These are phyloP conservation scores for Campoplex nolae DNA, from an alignment of 2,888 invertebrate species.

Conservation along the genomic window DNA sequence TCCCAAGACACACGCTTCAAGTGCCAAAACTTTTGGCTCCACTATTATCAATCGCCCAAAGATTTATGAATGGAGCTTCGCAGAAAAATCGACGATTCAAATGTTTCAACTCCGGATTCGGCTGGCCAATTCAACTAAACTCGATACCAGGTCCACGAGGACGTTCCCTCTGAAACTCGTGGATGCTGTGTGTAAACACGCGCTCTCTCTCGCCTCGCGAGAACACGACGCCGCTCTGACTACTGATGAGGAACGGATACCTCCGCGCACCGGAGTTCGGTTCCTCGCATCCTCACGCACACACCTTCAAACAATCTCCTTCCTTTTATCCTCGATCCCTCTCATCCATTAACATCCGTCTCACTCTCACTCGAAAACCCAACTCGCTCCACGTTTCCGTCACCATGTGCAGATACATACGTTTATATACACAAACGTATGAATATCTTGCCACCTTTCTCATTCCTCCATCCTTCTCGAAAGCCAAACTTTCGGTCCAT, in stretches of 20 bases:
- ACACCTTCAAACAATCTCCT: conserved; percentile 22
- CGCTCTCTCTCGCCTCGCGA: conserved; percentile 68
- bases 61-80: too few species aligned
- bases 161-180: conserved; percentile 20
- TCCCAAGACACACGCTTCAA: too few species aligned
- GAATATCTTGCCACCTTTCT: conserved; percentile 2
- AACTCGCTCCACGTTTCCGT: background rate
- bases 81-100: too few species aligned
- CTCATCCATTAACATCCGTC: background rate
- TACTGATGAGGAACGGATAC: conserved; percentile 83
- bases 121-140: too few species aligned
- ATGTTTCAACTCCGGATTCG: too few species aligned
- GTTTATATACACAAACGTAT: background rate
- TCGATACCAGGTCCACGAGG: background rate
- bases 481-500: conserved; percentile 9
- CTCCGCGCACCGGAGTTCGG: conserved; percentile 53
- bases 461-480: background rate
- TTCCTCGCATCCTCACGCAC: conserved; percentile 71
- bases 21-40: too few species aligned
- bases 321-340: conserved; percentile 29
- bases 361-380: background rate
- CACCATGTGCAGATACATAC: background rate
- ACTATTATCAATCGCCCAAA: too few species aligned
- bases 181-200: conserved; percentile 26
- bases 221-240: conserved; percentile 78